Percentiles rank a stretch among this genome's conserved stretches.
Evolutionary conservation across 2,797 vertebrate genomes (phyloP).

Genomic region (Glossophaga mutica): DNA sequence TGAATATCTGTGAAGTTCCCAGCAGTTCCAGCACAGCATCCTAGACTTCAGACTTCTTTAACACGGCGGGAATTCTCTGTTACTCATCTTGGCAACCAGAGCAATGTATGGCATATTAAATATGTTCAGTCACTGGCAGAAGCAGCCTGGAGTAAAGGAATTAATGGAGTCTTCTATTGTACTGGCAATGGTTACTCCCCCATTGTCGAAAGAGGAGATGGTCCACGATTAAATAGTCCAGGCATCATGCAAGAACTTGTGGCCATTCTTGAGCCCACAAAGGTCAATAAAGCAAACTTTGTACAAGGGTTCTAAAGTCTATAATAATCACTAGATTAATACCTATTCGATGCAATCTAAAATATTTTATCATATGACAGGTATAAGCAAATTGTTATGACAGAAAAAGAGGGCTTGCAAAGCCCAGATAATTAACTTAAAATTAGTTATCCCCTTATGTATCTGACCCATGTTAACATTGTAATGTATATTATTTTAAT

Average conservation of each 20-base stretch:
- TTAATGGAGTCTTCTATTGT: not conserved
- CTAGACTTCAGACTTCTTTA: not conserved
- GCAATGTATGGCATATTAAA: not conserved
- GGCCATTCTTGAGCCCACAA: not conserved
- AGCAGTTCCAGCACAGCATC: not conserved
- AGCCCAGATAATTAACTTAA: not conserved
- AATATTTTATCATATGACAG: not conserved
- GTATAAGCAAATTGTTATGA: not conserved
- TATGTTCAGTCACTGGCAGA: not conserved
- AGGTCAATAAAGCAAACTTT: not conserved
- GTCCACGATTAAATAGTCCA: not conserved
- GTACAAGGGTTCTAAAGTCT: not conserved
- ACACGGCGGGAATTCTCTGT: not conserved
- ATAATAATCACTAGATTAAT: not conserved
- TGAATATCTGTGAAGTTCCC: not conserved
- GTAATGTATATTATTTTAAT: not conserved
- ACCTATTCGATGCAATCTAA: not conserved
- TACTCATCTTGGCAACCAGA: not conserved
- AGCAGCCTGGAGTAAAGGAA: not conserved
- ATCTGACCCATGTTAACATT: not conserved
- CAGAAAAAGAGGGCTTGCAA: not conserved
- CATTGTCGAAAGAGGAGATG: not conserved
- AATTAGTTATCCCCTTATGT: not conserved
- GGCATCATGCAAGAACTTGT: not conserved
- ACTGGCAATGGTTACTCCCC: not conserved